phyloP scores from a whole-genome alignment of 2,888 invertebrate genomes.

The Dromius quadrimaculatus region DNA sequence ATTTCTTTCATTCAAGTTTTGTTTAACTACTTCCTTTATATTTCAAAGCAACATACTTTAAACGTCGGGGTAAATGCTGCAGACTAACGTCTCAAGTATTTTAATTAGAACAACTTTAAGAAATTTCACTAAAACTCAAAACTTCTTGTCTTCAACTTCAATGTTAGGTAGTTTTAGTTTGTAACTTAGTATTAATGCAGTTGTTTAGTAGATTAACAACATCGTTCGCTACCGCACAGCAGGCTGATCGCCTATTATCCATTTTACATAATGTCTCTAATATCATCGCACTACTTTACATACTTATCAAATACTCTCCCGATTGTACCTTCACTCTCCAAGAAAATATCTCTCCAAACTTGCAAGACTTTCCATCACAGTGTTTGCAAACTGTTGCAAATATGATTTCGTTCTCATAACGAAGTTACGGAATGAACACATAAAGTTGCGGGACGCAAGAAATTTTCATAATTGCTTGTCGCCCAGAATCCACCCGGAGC shows the following conservation, averaged over 20 bases:
- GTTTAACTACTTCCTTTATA: no score
- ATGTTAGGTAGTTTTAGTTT: constrained; percentile 1
- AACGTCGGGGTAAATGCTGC: no score
- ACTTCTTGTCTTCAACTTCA: background rate
- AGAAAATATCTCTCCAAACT: no score
- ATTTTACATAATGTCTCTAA: no score
- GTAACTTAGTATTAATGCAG: background rate
- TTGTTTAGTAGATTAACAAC: constrained; percentile 9
- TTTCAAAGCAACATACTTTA: no score
- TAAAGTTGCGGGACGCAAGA: constrained; percentile 39
- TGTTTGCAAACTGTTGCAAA: constrained; percentile 51
- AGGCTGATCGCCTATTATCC: no score
- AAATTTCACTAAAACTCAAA: constrained; percentile 4
- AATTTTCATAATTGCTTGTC: constrained; percentile 46
- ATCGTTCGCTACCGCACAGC: no score
- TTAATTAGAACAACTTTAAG: background rate
- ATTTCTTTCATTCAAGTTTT: no score
- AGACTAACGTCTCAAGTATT: background rate
- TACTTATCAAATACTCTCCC: no score
- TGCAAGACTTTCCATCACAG: constrained; percentile 32
- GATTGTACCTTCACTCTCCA: no score
- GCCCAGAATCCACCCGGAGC: constrained; percentile 7
- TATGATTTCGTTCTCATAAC: constrained; percentile 50
- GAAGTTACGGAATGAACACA: constrained; percentile 50
- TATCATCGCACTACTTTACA: no score